Conservation (phyloP, 2,888 invertebrate species). For the Folsomia candida region DNA sequence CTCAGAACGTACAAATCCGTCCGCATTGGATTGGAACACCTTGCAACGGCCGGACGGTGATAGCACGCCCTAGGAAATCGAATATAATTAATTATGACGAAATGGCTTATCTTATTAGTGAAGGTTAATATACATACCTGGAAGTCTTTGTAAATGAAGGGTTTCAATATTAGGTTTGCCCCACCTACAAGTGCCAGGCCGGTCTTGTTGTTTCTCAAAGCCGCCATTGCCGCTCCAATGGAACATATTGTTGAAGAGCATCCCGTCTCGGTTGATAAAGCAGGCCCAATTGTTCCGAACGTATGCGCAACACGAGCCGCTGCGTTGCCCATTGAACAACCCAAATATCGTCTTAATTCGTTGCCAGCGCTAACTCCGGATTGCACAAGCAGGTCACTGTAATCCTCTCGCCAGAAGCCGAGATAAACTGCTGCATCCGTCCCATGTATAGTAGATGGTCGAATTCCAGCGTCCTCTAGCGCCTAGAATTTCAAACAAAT, state of each 20-base stretch:
- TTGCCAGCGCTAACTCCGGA: neutral
- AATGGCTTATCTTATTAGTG: no score
- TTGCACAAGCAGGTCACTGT: conserved; percentile 17
- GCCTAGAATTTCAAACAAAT: no score
- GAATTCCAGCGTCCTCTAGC: conserved; percentile 1
- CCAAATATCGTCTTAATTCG: neutral
- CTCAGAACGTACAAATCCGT: conserved; percentile 5
- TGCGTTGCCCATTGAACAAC: neutral
- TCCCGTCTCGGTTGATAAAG: neutral
- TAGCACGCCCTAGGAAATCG: no score
- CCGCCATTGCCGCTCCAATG: neutral
- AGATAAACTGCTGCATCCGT: conserved; percentile 20
- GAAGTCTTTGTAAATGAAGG: neutral
- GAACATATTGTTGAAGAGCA: neutral
- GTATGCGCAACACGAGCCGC: neutral
- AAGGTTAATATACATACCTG: neutral
- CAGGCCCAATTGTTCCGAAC: neutral
- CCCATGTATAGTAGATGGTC: conserved; percentile 1
- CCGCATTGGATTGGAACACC: no score
- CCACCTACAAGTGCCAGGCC: neutral
- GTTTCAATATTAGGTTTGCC: neutral
- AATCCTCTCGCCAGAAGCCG: conserved; percentile 26
- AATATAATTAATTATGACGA: no score
- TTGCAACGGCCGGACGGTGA: conserved; percentile 8
- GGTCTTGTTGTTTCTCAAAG: neutral